Percentiles rank a stretch among this genome's conserved stretches.
Conservation (phyloP, 1,140 invertebrate species). For the Drosophila nebulosa region DNA sequence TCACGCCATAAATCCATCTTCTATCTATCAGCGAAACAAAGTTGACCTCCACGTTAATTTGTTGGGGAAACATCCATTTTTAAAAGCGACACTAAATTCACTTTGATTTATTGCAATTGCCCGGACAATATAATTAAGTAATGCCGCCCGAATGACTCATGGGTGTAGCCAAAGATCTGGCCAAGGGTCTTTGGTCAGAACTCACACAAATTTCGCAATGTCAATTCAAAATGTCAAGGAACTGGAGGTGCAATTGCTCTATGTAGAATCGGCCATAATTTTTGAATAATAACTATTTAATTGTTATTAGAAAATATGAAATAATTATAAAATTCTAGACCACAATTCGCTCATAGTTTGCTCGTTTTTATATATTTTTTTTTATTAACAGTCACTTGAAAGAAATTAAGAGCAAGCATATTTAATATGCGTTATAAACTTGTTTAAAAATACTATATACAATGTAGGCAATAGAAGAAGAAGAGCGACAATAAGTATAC, state of each 20-base stretch:
- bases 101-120: not conserved
- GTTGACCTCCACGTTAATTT: not conserved
- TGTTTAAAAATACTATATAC: not conserved
- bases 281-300: no score
- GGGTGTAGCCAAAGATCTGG: not conserved
- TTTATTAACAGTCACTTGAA: not conserved
- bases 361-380: conserved; percentile 14
- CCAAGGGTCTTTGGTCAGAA: no score
- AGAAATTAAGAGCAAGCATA: not conserved
- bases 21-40: not conserved
- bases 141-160: not conserved
- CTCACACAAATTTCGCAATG: no score
- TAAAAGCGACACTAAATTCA: not conserved
- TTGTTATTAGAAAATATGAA: no score
- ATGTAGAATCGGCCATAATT: no score
- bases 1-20: not conserved
- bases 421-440: not conserved
- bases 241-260: no score
- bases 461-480: not conserved
- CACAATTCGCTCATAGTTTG: conserved; percentile 7
- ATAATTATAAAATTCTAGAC: no score
- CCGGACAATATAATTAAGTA: not conserved
- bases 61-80: not conserved
- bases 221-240: no score
- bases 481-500: not conserved